These are phyloP conservation scores for Actias luna DNA, from an alignment of 2,888 invertebrate species.

Conservation along the genomic window DNA sequence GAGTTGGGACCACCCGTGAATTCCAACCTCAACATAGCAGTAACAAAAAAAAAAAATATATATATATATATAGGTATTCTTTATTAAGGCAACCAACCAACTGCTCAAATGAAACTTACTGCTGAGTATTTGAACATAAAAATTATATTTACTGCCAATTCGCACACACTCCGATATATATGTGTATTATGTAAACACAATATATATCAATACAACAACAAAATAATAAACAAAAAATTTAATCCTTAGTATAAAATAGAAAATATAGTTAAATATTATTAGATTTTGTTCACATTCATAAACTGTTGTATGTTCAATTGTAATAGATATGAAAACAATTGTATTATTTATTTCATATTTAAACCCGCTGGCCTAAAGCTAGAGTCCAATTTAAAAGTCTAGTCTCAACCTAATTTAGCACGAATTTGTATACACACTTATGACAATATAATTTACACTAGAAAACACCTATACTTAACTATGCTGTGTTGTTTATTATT, in stretches of 20 bases:
- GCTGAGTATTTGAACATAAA: neutral
- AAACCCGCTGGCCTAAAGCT: neutral
- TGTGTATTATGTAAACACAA: neutral
- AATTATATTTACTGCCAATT: neutral
- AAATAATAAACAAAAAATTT: neutral
- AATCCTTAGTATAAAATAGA: neutral
- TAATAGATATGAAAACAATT: neutral
- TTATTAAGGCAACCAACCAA: neutral
- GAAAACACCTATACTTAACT: no score
- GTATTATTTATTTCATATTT: neutral
- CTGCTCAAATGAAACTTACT: neutral
- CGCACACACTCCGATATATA: neutral
- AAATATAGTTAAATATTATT: neutral
- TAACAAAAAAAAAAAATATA: no score
- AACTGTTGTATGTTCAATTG: neutral
- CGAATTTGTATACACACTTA: neutral
- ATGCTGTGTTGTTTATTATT: no score
- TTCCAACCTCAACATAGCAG: no score
- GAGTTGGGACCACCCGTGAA: no score
- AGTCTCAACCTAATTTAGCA: neutral
- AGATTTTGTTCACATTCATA: neutral
- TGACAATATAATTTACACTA: neutral
- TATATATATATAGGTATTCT: no score
- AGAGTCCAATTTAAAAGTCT: neutral
- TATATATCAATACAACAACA: neutral